These are phyloP conservation scores for Drosophila dunni DNA, from an alignment of 1,140 invertebrate genomes.

Conservation along the genomic window DNA sequence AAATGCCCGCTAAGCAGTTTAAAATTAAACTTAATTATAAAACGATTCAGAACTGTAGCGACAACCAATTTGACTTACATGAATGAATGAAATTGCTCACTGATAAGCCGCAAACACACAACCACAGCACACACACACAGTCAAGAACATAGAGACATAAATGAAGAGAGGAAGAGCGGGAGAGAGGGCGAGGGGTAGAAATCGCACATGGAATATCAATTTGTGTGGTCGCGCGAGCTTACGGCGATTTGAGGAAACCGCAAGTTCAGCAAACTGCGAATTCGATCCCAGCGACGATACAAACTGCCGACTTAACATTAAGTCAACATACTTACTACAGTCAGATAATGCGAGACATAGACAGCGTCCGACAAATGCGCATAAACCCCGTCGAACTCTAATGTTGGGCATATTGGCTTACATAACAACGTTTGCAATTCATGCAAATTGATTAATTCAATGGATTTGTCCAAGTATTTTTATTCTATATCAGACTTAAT, in stretches of 20 bases:
- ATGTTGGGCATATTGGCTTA: slow-evolving; percentile 12
- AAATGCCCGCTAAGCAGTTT: slow-evolving; percentile 62
- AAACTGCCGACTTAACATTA: slow-evolving; percentile 44
- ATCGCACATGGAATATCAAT: slow-evolving; percentile 53
- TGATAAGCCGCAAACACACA: slow-evolving; percentile 51
- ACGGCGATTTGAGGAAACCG: slow-evolving; percentile 39
- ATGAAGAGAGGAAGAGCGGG: neutral
- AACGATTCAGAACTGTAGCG: slow-evolving; percentile 37
- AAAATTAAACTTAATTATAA: slow-evolving; percentile 70
- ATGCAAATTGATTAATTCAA: slow-evolving; percentile 14
- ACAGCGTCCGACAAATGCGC: slow-evolving; percentile 18
- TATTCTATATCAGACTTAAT: neutral
- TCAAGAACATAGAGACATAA: neutral
- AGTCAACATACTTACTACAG: slow-evolving; percentile 9
- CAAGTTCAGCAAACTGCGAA: slow-evolving; percentile 41
- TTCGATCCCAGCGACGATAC: slow-evolving; percentile 22
- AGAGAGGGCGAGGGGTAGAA: neutral
- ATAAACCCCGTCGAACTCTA: slow-evolving; percentile 2
- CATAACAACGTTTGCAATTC: slow-evolving; percentile 16
- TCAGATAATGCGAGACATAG: slow-evolving; percentile 19
- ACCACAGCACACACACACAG: slow-evolving; percentile 2
- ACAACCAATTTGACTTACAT: slow-evolving; percentile 71
- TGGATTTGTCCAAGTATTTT: neutral
- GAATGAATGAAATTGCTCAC: slow-evolving; percentile 69
- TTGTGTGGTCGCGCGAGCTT: slow-evolving; percentile 53